Base-by-base conservation (phyloP, 2,888 invertebrate species). In the Oligia strigilis region DNA sequence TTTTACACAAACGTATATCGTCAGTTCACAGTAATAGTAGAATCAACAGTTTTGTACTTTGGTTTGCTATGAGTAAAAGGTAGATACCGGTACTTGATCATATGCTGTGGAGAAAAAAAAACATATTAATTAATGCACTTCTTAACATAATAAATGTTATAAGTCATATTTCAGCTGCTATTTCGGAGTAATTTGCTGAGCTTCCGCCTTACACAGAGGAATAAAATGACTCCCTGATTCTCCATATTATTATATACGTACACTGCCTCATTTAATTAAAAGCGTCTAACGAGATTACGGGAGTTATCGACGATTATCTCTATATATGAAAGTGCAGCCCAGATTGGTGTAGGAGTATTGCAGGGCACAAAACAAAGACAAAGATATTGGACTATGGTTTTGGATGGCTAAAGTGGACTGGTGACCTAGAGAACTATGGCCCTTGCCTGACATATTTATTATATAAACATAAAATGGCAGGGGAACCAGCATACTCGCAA, bases 41-140 rank as follows among this genome's bases (percentile, higher is more conserved):
- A 89, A 80, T 97, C 96, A 78, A 97, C 95, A 82, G 96, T 98
- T 96, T 98, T 98, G 97, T 99, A 99, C 96, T 98, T 98, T 93
- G 99, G 99, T 97, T 99, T 99, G 93, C 99, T 99, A 95, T 99
- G 99, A 77, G 99, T 99, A 96, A 99, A 99, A 83, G 99, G 99
- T 95, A 99, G 97, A 97, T 99, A 99, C 96, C 99, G 98, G 97
- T 99, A 99, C 97, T 99, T 99, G 94, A 99, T 98, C 99, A 99
- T 99, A 97, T 99, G 99, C 99, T 99, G 98, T 86, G 98, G 97
- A 92, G 89, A 90, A 94, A 92, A 91, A 94, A 92, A 91, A 89
- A 82, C 17, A 67, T 66, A 23, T 65, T 75, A 77, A 49, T 70
- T n/a, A 69, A 55, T 75, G 23, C 36, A 40, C 4, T 60, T 64